These are phyloP conservation scores for Lasioglossum malachurum DNA, from an alignment of 2,888 invertebrate genomes.

Conservation along the genomic window DNA sequence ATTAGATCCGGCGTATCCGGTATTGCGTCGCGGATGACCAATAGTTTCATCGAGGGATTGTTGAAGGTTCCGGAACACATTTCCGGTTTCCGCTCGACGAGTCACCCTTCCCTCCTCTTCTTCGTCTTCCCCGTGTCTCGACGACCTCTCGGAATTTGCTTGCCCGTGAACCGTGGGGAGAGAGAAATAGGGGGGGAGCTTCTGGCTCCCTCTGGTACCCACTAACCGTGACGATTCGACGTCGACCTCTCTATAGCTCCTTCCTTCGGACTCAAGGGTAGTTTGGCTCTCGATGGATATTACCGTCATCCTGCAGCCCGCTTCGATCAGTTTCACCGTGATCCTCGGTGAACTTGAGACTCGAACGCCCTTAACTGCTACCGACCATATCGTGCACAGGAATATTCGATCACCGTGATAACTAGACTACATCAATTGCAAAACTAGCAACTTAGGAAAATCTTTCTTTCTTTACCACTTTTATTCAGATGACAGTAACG, in stretches of 20 bases:
- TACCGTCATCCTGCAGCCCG: conserved; percentile 41
- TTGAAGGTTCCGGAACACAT: conserved; percentile 85
- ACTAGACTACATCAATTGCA: not conserved
- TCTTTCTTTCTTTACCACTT: no score
- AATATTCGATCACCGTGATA: not conserved
- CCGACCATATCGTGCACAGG: not conserved
- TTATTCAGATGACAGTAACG: no score
- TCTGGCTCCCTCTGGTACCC: conserved; percentile 46
- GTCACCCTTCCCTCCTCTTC: conserved; percentile 76
- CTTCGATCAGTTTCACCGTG: conserved; percentile 35
- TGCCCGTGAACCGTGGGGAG: conserved; percentile 33
- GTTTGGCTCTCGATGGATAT: conserved; percentile 59
- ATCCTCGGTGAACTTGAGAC: conserved; percentile 15
- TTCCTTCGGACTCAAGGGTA: conserved; percentile 43
- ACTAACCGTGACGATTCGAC: conserved; percentile 51
- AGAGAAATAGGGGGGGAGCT: conserved; percentile 17
- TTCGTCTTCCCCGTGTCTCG: conserved; percentile 60
- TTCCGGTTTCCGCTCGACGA: conserved; percentile 84
- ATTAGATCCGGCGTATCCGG: conserved; percentile 85
- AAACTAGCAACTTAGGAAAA: no score
- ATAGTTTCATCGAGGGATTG: conserved; percentile 85
- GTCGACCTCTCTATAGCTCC: conserved; percentile 44
- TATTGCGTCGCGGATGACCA: conserved; percentile 85
- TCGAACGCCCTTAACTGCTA: conserved; percentile 15
- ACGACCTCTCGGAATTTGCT: conserved; percentile 70